Conservation (phyloP, 2,797 vertebrate species). For the Melanotaenia boesemani region DNA sequence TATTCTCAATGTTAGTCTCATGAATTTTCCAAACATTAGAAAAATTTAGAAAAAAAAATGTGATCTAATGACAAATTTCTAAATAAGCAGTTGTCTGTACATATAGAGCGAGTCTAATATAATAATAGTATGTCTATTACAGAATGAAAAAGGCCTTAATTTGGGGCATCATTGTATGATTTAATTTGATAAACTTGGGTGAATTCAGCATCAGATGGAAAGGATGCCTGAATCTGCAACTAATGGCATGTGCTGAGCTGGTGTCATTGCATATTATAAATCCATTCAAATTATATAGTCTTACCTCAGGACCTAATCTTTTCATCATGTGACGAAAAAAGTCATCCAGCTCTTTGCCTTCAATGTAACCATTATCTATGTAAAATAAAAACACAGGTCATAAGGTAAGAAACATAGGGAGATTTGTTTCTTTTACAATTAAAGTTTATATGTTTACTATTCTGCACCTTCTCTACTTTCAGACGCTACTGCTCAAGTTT, state of each 20-base stretch:
- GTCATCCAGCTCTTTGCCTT: constrained; percentile 91
- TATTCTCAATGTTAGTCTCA: background rate
- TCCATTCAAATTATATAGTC: constrained; percentile 40
- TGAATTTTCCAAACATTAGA: background rate
- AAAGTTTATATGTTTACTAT: background rate
- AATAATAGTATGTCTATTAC: background rate
- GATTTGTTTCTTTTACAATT: background rate
- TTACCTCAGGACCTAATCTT: constrained; percentile 85
- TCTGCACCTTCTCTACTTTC: background rate
- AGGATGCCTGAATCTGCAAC: background rate
- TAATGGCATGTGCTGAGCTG: background rate
- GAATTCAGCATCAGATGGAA: background rate
- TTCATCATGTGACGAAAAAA: constrained; percentile 92
- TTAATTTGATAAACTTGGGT: background rate
- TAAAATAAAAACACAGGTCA: constrained; percentile 13
- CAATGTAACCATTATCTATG: constrained; percentile 95
- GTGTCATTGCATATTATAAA: constrained; percentile 1
- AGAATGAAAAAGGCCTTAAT: background rate
- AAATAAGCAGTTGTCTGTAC: background rate
- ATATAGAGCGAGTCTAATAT: too few species aligned
- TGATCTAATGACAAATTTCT: background rate
- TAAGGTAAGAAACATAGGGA: background rate
- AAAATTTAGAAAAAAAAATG: background rate
- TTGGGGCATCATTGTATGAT: background rate
- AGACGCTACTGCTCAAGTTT: background rate